Conservation (phyloP, 2,113 vertebrate genomes). For the Gopherus flavomarginatus region DNA sequence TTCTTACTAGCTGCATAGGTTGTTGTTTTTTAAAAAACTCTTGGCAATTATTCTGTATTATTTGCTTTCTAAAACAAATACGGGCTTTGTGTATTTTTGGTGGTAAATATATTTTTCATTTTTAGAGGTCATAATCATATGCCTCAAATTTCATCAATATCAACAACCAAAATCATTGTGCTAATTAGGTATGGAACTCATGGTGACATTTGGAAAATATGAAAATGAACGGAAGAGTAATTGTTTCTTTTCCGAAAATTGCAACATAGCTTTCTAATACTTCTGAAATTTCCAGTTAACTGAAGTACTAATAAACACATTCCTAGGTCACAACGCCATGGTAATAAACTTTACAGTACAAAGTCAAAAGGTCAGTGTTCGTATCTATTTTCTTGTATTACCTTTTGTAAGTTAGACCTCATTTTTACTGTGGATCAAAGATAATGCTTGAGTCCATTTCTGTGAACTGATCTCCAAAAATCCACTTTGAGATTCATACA, state of each 20-base stretch:
- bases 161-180: not conserved
- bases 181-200: not conserved
- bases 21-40: not conserved
- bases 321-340: not conserved
- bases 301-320: slow-evolving; percentile 47
- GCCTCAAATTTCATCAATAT: not conserved
- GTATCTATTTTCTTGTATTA: slow-evolving; percentile 23
- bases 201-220: not conserved
- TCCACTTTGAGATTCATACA: slow-evolving; percentile 46
- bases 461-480: slow-evolving; percentile 46
- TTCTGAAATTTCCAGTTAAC: not conserved
- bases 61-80: not conserved
- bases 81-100: not conserved
- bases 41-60: not conserved
- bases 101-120: not conserved
- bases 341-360: slow-evolving; percentile 26
- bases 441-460: slow-evolving; percentile 44
- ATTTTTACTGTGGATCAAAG: slow-evolving; percentile 41
- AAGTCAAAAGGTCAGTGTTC: slow-evolving; percentile 57
- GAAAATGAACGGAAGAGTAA: not conserved
- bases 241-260: not conserved
- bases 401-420: slow-evolving; percentile 52
- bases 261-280: not conserved
- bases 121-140: not conserved
- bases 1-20: not conserved